phyloP scores from a whole-genome alignment of 1,140 invertebrate genomes.

The Triops cancriformis region DNA sequence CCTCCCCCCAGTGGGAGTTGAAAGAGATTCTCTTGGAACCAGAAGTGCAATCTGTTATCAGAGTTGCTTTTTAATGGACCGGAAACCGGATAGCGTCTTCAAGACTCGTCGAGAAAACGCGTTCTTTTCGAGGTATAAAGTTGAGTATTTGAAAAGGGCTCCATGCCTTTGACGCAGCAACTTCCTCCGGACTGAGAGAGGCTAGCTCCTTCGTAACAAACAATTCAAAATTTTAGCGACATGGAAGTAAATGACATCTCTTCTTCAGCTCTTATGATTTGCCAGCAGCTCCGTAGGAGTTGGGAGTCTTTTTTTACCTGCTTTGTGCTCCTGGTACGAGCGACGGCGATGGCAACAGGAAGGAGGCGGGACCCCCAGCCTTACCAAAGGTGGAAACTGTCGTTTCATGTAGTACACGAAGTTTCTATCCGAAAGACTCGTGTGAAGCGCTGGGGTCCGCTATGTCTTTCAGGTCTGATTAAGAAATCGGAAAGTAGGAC shows the following conservation, averaged over 20 bases:
- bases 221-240: neutral
- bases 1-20: neutral
- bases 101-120: neutral
- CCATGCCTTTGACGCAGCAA: no score
- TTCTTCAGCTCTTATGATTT: neutral
- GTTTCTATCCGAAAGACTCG: neutral
- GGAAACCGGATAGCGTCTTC: neutral
- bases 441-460: neutral
- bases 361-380: neutral
- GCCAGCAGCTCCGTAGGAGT: neutral
- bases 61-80: constrained; percentile 1
- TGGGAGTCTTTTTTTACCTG: neutral
- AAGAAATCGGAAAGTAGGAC: neutral
- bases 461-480: neutral
- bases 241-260: neutral
- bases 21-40: neutral
- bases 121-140: neutral
- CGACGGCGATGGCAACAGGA: neutral
- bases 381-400: neutral
- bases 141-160: no score
- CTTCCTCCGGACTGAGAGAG: no score
- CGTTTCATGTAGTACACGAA: neutral
- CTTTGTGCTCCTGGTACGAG: neutral
- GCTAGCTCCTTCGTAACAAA: no score
- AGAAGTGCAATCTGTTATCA: neutral